Conservation (phyloP, 2,113 vertebrate species). For the Stegastes partitus region DNA sequence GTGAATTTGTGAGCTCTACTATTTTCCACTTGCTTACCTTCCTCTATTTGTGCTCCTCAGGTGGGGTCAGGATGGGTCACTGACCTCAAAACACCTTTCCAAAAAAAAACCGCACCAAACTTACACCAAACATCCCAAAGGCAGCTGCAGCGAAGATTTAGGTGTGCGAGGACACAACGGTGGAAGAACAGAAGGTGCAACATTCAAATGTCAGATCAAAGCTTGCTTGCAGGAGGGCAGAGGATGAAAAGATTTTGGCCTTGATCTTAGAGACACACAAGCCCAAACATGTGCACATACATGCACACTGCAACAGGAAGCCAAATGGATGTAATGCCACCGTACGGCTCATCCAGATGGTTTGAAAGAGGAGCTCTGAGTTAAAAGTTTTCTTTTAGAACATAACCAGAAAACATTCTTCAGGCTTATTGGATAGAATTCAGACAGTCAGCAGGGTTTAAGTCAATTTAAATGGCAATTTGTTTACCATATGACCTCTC, state of each 20-base stretch:
- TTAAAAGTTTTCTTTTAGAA: slow-evolving; percentile 16
- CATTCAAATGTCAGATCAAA: slow-evolving; percentile 77
- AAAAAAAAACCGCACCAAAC: slow-evolving; percentile 4
- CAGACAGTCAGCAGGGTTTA: background rate
- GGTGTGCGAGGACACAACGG: slow-evolving; percentile 38
- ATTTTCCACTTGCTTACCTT: slow-evolving; percentile 6
- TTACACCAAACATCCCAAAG: slow-evolving; percentile 41
- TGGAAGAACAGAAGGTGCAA: slow-evolving; percentile 69
- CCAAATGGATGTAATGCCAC: slow-evolving; percentile 46
- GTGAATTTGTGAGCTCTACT: slow-evolving; percentile 4
- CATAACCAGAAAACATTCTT: background rate
- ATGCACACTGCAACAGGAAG: slow-evolving; percentile 43
- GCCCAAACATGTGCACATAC: slow-evolving; percentile 51
- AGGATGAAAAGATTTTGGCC: slow-evolving; percentile 74
- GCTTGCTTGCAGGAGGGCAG: slow-evolving; percentile 63
- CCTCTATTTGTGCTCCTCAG: slow-evolving; percentile 37
- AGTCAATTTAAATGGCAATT: too few relatives aligned
- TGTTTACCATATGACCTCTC: background rate
- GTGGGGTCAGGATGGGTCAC: slow-evolving; percentile 7
- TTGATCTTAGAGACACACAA: slow-evolving; percentile 70
- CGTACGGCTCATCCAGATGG: slow-evolving; percentile 57
- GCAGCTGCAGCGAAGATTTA: slow-evolving; percentile 24
- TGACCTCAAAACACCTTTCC: slow-evolving; percentile 15
- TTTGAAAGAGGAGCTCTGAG: slow-evolving; percentile 30
- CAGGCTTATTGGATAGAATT: background rate